A percentile compares a stretch with the other conserved stretches of the same genome.
These are phyloP conservation scores for Catharus bicknelli DNA, from an alignment of 2,113 vertebrate genomes.

Conservation along the genomic window DNA sequence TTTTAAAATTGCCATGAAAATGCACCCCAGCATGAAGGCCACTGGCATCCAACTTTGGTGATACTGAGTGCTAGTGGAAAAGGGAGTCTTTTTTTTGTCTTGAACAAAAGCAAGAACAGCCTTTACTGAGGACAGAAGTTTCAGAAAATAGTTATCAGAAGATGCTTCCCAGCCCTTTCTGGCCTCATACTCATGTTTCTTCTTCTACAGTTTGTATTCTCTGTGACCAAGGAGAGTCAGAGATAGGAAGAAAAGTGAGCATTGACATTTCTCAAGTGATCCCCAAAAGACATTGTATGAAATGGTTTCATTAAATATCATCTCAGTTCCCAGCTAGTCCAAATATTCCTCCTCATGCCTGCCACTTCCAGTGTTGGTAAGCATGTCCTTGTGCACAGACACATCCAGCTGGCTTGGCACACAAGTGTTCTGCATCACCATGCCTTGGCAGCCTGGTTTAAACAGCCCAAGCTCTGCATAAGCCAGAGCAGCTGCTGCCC, in stretches of 20 bases:
- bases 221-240: not conserved
- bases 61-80: not conserved
- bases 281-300: not conserved
- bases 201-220: not conserved
- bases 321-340: not conserved
- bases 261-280: not conserved
- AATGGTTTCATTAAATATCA: not conserved
- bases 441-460: not conserved
- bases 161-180: not conserved
- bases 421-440: not conserved
- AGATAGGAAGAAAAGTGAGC: not conserved
- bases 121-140: not conserved
- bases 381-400: not conserved
- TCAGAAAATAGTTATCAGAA: not conserved
- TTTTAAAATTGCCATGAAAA: not conserved
- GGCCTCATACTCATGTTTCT: not conserved
- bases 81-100: not conserved
- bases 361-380: not conserved
- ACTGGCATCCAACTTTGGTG: not conserved
- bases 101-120: not conserved
- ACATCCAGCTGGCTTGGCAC: not conserved
- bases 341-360: not conserved
- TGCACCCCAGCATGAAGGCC: not conserved
- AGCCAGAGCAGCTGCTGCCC: not conserved
- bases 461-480: not conserved